phyloP scores from a whole-genome alignment of 2,888 invertebrate genomes.

The Xestia ashworthii region DNA sequence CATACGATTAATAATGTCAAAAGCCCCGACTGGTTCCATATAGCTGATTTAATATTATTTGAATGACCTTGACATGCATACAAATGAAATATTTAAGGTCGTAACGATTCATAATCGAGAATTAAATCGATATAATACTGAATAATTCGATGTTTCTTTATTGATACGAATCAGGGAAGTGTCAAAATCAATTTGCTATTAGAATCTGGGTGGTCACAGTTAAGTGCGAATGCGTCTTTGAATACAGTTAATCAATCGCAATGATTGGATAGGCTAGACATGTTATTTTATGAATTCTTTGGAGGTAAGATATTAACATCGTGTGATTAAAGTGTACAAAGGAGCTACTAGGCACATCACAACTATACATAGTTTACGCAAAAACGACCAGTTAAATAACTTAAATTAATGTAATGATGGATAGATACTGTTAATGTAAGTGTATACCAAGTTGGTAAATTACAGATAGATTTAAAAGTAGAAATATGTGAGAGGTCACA shows the following conservation, averaged over 20 bases:
- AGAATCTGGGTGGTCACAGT: conserved; percentile 48
- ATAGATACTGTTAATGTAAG: not conserved
- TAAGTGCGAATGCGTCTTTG: conserved; percentile 16
- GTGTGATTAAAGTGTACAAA: not conserved
- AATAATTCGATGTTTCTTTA: conserved; percentile 38
- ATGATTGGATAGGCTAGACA: conserved; percentile 2
- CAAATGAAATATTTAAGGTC: conserved; percentile 56
- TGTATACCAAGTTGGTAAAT: not conserved
- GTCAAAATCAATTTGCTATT: conserved; percentile 34
- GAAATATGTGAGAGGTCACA: not conserved
- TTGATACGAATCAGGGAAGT: conserved; percentile 28
- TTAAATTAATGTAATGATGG: not conserved
- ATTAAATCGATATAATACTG: conserved; percentile 40
- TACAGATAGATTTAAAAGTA: not conserved
- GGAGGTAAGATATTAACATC: not conserved
- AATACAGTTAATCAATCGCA: conserved; percentile 8
- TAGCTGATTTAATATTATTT: conserved; percentile 54
- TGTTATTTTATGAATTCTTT: not conserved
- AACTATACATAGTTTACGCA: not conserved
- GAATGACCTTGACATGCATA: conserved; percentile 64
- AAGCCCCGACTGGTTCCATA: conserved; percentile 38
- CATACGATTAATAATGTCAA: conserved; percentile 52
- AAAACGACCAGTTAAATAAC: not conserved
- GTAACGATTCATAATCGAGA: conserved; percentile 42
- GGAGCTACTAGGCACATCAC: no score